A percentile compares a stretch with the other conserved stretches of the same genome.
Evolutionary conservation across 2,113 vertebrate species (phyloP).

Genomic region (Mungos mungo): DNA sequence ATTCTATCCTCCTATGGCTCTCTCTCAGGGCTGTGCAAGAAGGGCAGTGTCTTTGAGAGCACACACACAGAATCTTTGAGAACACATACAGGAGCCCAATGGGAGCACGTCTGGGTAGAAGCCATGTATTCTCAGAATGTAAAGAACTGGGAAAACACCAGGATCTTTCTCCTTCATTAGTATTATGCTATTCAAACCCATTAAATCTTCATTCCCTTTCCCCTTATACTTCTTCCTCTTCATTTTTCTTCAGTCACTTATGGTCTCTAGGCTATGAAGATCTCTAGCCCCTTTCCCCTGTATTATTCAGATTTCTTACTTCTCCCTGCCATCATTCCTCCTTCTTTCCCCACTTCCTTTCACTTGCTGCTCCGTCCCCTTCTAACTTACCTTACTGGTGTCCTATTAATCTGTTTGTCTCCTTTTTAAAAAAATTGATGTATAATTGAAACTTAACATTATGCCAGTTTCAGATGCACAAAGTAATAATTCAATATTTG

Average conservation of each 20-base stretch:
- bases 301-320: neutral
- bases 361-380: neutral
- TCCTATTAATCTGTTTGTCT: neutral
- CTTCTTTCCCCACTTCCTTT: too few species aligned
- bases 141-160: neutral
- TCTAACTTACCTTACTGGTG: neutral
- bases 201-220: neutral
- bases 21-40: neutral
- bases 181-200: neutral
- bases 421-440: neutral
- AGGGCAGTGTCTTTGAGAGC: neutral
- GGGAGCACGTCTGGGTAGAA: neutral
- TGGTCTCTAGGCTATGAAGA: neutral
- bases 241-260: neutral
- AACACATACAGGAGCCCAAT: neutral
- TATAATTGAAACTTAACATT: neutral
- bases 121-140: neutral
- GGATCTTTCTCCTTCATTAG: neutral
- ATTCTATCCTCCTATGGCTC: neutral
- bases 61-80: neutral
- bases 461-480: neutral
- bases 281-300: neutral
- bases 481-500: neutral
- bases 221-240: neutral
- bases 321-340: neutral